These are phyloP conservation scores for Tiaroga cobitis DNA, from an alignment of 2,797 vertebrate species.

Conservation along the genomic window DNA sequence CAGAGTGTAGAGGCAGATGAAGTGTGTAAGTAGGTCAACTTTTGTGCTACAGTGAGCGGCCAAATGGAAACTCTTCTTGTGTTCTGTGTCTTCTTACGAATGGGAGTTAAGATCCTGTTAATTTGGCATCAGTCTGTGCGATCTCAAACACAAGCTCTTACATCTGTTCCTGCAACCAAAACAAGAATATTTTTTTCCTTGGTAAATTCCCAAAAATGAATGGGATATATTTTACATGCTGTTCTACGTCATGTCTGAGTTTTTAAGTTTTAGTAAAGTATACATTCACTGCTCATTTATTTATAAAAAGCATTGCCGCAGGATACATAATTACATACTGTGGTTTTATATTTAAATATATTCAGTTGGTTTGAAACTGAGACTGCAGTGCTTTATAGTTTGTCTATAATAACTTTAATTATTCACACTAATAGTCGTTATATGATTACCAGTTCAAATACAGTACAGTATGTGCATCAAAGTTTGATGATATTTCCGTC, in stretches of 20 bases:
- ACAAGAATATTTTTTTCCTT: too few relatives aligned
- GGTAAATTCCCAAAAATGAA: background rate
- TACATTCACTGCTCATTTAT: too few relatives aligned
- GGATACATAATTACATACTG: background rate
- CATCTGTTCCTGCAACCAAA: background rate
- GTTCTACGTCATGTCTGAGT: background rate
- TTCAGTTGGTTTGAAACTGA: background rate
- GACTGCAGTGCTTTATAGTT: background rate
- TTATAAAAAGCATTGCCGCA: background rate
- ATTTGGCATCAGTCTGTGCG: constrained; percentile 4
- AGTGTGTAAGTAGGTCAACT: constrained; percentile 79
- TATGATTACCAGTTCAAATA: background rate
- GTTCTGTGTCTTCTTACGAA: constrained; percentile 14
- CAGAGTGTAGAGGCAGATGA: constrained; percentile 61
- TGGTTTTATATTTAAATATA: background rate
- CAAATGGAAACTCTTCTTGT: constrained; percentile 24
- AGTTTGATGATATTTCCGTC: background rate
- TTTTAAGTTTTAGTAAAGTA: background rate
- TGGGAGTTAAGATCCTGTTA: constrained; percentile 19
- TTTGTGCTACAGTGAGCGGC: constrained; percentile 78
- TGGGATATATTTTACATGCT: background rate
- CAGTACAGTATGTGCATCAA: background rate
- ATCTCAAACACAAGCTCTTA: background rate
- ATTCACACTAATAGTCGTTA: background rate
- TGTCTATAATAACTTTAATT: background rate